phyloP scores from a whole-genome alignment of 1,140 invertebrate species.

The Cardiocondyla obscurior region DNA sequence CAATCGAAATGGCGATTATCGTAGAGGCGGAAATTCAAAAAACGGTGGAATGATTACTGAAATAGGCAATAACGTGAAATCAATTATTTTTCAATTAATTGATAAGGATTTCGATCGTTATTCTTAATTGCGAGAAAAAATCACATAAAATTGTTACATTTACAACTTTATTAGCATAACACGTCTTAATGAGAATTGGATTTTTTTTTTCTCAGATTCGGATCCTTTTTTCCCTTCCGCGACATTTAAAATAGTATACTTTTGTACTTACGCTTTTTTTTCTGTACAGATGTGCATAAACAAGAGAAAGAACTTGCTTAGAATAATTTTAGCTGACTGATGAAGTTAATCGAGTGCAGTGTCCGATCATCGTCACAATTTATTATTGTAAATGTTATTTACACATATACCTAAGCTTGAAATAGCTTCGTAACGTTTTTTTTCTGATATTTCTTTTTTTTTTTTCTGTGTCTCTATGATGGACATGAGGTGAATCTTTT shows the following conservation, averaged over 20 bases:
- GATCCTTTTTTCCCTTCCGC: not conserved
- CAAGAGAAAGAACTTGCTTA: conserved; percentile 46
- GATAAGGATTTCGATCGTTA: not conserved
- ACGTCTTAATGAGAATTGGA: conserved; percentile 20
- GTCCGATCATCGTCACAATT: conserved; percentile 74
- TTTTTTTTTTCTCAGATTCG: conserved; percentile 1
- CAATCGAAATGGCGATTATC: conserved; percentile 15
- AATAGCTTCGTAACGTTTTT: conserved; percentile 75
- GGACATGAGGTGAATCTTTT: conserved; percentile 71
- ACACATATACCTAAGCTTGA: conserved; percentile 80
- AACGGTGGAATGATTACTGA: not conserved
- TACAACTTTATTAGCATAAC: conserved; percentile 66
- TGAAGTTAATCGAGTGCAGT: conserved; percentile 64
- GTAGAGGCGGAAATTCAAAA: not conserved
- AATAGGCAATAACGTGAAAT: not conserved
- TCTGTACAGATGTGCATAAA: conserved; percentile 54
- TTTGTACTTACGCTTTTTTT: conserved; percentile 68
- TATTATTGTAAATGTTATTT: conserved; percentile 82
- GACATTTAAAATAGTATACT: conserved; percentile 47
- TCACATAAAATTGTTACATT: conserved; percentile 54
- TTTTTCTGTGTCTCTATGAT: conserved; percentile 69
- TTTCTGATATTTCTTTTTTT: conserved; percentile 61
- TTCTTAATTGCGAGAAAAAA: conserved; percentile 38
- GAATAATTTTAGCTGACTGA: conserved; percentile 54
- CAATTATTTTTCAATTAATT: not conserved